Evolutionary conservation across 1,140 invertebrate species (phyloP).

Genomic region (Drosophila nigromelanica): DNA sequence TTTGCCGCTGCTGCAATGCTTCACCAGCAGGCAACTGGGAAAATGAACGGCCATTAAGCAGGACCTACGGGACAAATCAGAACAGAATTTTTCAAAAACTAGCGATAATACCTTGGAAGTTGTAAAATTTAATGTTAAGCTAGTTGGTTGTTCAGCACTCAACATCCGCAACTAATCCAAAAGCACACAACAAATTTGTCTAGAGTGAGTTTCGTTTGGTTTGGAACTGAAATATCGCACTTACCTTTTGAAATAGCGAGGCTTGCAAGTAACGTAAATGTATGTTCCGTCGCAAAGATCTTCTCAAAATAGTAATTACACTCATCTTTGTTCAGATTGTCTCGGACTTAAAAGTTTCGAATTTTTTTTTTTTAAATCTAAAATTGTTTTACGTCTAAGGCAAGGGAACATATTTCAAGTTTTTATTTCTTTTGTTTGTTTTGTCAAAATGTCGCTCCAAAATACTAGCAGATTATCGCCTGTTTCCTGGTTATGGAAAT

Average conservation of each 20-base stretch:
- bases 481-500: no score
- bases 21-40: conserved; percentile 40
- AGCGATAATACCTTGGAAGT: no score
- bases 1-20: conserved; percentile 33
- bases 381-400: conserved; percentile 20
- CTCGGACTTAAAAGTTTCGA: conserved; percentile 7
- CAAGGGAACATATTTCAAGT: conserved; percentile 28
- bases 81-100: background rate
- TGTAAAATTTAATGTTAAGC: no score
- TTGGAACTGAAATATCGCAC: conserved; percentile 1
- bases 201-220: no score
- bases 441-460: background rate
- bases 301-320: conserved; percentile 55
- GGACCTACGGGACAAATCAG: conserved; percentile 36
- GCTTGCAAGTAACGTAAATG: conserved; percentile 39
- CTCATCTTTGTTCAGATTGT: conserved; percentile 45
- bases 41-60: conserved; percentile 54
- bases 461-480: background rate
- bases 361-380: conserved; percentile 12
- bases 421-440: background rate
- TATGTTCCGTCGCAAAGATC: conserved; percentile 40
- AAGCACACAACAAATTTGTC: no score
- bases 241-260: conserved; percentile 64
- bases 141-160: no score
- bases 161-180: no score